A percentile compares a stretch with the other conserved stretches of the same genome.
Conservation (phyloP, 2,113 vertebrate species). For the Hypomesus transpacificus region DNA sequence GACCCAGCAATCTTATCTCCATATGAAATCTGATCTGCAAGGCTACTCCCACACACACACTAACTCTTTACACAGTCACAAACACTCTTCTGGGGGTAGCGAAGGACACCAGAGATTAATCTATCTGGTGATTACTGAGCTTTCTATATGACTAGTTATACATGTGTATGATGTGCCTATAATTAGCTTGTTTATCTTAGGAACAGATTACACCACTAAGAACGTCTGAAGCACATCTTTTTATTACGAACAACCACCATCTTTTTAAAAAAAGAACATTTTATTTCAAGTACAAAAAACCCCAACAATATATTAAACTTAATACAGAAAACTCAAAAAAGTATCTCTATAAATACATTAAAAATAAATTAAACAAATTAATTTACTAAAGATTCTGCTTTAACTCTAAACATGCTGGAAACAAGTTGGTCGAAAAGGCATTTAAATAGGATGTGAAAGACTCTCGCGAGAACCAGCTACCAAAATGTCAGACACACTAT, state of each 20-base stretch:
- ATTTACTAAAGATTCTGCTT: slow-evolving; percentile 70
- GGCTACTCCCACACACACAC: slow-evolving; percentile 12
- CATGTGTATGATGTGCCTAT: neutral
- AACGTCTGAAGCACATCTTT: no score
- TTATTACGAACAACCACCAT: neutral
- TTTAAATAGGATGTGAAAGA: slow-evolving; percentile 64
- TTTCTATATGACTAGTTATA: no score
- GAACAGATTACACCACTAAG: neutral
- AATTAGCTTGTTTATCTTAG: neutral
- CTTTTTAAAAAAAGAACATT: slow-evolving; percentile 51
- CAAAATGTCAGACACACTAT: neutral
- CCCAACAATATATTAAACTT: slow-evolving; percentile 79
- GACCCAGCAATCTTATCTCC: slow-evolving; percentile 52
- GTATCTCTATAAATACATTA: slow-evolving; percentile 78
- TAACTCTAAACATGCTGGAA: slow-evolving; percentile 62
- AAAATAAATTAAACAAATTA: slow-evolving; percentile 79
- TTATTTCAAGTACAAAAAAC: slow-evolving; percentile 76
- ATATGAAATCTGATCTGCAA: slow-evolving; percentile 54
- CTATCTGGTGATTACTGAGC: no score
- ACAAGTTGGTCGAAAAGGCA: slow-evolving; percentile 53
- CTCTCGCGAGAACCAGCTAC: slow-evolving; percentile 56
- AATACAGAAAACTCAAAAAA: slow-evolving; percentile 63
- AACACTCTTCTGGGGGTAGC: neutral
- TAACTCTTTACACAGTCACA: neutral
- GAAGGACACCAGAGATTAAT: no score